These are phyloP conservation scores for Drosophila athabasca DNA, from an alignment of 1,140 invertebrate species.

Conservation along the genomic window DNA sequence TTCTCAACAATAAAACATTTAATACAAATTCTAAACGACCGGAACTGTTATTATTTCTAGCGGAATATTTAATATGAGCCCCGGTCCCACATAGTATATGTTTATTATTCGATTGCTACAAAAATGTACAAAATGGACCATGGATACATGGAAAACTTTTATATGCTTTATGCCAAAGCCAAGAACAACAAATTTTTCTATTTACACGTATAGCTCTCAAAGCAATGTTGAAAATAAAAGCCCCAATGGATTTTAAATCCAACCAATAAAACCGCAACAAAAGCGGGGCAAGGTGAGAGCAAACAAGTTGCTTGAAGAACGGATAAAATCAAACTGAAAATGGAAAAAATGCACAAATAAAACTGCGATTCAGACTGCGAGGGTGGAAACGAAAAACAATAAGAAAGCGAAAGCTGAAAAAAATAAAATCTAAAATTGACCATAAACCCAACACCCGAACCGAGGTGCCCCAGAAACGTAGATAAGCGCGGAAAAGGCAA, in stretches of 20 bases:
- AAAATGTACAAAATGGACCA: no score
- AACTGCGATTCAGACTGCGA: constrained; percentile 22
- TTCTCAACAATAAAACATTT: no score
- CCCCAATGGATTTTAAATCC: constrained; percentile 53
- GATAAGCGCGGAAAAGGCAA: constrained; percentile 61
- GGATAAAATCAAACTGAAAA: constrained; percentile 57
- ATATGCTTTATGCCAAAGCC: no score
- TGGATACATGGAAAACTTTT: no score
- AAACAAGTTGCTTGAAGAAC: constrained; percentile 51
- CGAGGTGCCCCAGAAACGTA: constrained; percentile 40
- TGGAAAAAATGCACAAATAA: constrained; percentile 51
- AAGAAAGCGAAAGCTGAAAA: constrained; percentile 43
- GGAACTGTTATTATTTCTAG: no score
- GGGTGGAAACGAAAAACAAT: constrained; percentile 26
- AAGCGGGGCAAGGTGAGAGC: constrained; percentile 48
- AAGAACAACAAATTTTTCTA: no score
- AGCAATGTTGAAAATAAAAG: constrained; percentile 2
- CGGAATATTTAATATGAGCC: no score
- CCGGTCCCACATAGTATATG: no score
- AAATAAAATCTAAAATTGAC: constrained; percentile 57
- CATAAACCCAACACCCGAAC: constrained; percentile 41
- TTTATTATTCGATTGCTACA: no score
- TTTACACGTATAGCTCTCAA: no score
- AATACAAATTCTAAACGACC: no score
- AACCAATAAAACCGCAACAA: constrained; percentile 37